A percentile compares a stretch with the other conserved stretches of the same genome.
phyloP scores from a whole-genome alignment of 2,797 vertebrate genomes.

The Myotis myotis region DNA sequence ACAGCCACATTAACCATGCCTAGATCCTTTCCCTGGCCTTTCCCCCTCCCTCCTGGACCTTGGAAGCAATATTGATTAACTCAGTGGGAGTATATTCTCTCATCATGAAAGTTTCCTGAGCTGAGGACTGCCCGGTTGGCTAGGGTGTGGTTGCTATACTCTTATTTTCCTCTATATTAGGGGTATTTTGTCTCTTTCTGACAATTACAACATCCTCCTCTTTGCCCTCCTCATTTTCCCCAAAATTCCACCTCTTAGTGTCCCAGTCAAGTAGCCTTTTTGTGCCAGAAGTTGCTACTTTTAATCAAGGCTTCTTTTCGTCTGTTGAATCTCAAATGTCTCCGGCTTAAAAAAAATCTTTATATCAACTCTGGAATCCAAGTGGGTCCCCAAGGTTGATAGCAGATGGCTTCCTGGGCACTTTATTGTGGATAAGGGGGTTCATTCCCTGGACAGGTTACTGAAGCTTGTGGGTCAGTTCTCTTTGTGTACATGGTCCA shows the following conservation, averaged over 20 bases:
- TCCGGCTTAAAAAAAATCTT: slow-evolving; percentile 42
- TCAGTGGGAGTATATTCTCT: neutral
- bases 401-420: neutral
- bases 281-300: neutral
- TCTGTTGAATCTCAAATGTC: neutral
- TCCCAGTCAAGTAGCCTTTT: neutral
- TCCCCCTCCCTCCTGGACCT: neutral
- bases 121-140: neutral
- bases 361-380: neutral
- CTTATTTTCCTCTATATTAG: neutral
- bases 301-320: neutral
- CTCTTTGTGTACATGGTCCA: neutral
- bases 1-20: neutral
- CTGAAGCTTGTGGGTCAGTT: neutral
- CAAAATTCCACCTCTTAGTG: neutral
- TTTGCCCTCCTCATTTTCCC: neutral
- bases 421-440: neutral
- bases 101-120: neutral
- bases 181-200: neutral
- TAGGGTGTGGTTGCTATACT: neutral
- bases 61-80: neutral
- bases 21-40: neutral
- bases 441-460: neutral
- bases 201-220: neutral
- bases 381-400: neutral